Evolutionary conservation across 37 sponge, comb jelly and placozoan genomes (phyloP), one percentile per base, ranked within the genome.

Genomic region (Spongilla lacustris): DNA sequence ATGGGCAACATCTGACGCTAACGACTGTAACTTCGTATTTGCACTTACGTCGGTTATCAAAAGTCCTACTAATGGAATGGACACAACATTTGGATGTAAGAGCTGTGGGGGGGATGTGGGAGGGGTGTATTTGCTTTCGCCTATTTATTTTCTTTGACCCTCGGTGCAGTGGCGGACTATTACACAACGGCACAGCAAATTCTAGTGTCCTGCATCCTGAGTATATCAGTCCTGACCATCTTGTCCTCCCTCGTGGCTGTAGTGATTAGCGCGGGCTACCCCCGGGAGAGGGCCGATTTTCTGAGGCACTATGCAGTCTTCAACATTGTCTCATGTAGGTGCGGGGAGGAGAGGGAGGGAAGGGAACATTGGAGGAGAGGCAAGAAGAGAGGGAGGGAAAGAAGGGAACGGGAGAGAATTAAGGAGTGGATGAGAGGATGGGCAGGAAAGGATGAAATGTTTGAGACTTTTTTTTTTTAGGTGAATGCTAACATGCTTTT

Each of bases 281-380:
- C 95, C 25, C 69, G 95, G 69, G 95, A 94, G 83, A 94, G 73
- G 73, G 66, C 90, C 29, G 95, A 94, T 67, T 94, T 94, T 46
- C 78, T 94, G 33, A 50, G 95, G 81, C 92, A 94, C 83, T 94
- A 80, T 29, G 83, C 95, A 36, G 86, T 94, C 33, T 94, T 94
- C 71, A 94, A 94, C 70, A 85, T 94, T 68, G 89, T 94, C 0
- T 94, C 95, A 68, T 88, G 95, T 94, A 70, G 85, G 94, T 78
- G 27, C n/a, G 9, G 22, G 22, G 28, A 37, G 31, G 29, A 8
- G 25, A 37, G 11, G 30, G 68, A 14, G 30, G 4, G 50, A 25
- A 72, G 13, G 49, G 17, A 19, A 68, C 28, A 68, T 35, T n/a
- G 28, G 19, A 10, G 31, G 28, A 68, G 13, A 68, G 13, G 33